Evolutionary conservation across 1,140 invertebrate genomes (phyloP).

Genomic region (Campoletis sonorensis): DNA sequence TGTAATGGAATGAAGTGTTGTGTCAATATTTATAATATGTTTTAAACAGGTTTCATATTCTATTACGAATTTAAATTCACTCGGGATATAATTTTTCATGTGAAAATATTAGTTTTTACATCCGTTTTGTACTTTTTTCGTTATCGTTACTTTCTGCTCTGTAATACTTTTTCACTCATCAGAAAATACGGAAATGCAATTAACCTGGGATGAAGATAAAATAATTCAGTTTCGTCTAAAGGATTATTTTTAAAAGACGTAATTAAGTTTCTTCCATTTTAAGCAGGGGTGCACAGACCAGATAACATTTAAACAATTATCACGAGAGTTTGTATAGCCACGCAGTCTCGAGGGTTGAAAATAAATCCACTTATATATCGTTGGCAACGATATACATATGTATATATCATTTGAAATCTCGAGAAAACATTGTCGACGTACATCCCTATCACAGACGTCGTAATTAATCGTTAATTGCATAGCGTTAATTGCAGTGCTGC

Average conservation of each 20-base stretch:
- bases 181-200: no score
- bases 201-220: no score
- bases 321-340: not conserved
- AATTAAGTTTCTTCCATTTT: not conserved
- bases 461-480: conserved; percentile 45
- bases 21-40: no score
- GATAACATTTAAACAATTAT: conserved; percentile 6
- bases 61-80: no score
- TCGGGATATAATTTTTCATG: no score
- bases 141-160: no score
- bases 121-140: no score
- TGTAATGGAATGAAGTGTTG: no score
- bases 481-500: conserved; percentile 42
- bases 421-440: conserved; percentile 3
- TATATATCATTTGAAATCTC: not conserved
- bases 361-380: not conserved
- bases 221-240: not conserved
- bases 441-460: conserved; percentile 17
- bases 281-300: not conserved
- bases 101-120: no score
- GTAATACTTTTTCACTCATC: no score
- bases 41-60: no score
- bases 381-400: not conserved
- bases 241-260: not conserved
- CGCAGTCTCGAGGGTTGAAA: not conserved